These are phyloP conservation scores for Phaonia tiefii DNA, from an alignment of 2,888 invertebrate species.

Conservation along the genomic window DNA sequence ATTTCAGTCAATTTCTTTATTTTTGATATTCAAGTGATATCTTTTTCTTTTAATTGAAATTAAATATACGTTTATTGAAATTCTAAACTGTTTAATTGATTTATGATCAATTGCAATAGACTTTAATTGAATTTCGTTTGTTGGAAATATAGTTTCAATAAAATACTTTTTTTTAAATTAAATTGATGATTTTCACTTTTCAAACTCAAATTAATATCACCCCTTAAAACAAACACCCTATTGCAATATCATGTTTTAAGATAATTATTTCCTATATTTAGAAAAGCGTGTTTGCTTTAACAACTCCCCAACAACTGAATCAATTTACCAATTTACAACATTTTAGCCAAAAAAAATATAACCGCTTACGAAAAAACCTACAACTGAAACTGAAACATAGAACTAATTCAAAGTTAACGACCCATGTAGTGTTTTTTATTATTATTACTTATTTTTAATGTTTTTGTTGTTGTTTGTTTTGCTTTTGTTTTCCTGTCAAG, in stretches of 20 bases:
- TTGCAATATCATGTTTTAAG: not conserved
- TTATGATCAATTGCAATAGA: no score
- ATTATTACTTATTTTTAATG: not conserved
- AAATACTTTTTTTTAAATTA: no score
- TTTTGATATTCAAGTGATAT: no score
- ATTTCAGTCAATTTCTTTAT: no score
- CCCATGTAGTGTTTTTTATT: slow-evolving; percentile 10
- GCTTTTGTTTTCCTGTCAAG: not conserved
- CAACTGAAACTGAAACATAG: not conserved
- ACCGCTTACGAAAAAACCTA: not conserved
- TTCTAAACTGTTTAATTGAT: no score
- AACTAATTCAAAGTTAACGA: slow-evolving; percentile 23
- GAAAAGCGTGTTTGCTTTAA: not conserved
- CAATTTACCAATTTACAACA: slow-evolving; percentile 15
- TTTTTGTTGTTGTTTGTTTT: not conserved
- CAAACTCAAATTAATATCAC: no score
- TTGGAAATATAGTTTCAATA: no score
- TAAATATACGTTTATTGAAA: no score
- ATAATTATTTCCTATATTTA: slow-evolving; percentile 14
- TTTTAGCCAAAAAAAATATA: not conserved
- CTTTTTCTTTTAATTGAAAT: no score
- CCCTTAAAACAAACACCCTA: no score
- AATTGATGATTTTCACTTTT: no score
- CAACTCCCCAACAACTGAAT: not conserved
- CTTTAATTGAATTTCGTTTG: no score